Percentiles rank a stretch among this genome's conserved stretches.
phyloP scores from a whole-genome alignment of 1,140 invertebrate species.

The Ceratina calcarata region DNA sequence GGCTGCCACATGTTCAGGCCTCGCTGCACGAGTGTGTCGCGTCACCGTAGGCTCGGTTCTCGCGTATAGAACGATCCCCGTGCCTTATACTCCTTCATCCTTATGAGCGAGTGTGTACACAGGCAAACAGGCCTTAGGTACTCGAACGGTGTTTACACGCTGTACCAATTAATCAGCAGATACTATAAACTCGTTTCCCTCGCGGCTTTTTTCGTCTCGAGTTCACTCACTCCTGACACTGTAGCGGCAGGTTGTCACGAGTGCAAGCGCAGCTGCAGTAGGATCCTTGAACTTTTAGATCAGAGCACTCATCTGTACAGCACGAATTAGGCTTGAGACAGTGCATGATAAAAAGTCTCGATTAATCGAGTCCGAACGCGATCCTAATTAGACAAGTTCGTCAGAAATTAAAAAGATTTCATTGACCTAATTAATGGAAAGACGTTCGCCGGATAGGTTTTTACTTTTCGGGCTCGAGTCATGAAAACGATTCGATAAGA shows the following conservation, averaged over 20 bases:
- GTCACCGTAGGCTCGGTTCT: slow-evolving; percentile 56
- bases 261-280: not conserved
- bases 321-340: not conserved
- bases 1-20: slow-evolving; percentile 78
- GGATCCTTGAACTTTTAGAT: not conserved
- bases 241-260: slow-evolving; percentile 31
- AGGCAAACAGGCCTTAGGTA: slow-evolving; percentile 75
- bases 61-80: slow-evolving; percentile 55
- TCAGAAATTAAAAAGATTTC: not conserved
- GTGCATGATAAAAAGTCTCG: too few relatives aligned
- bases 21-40: slow-evolving; percentile 47
- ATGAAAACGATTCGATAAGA: slow-evolving; percentile 24
- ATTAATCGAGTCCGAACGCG: too few relatives aligned
- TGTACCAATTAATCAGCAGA: slow-evolving; percentile 76
- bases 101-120: slow-evolving; percentile 64
- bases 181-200: slow-evolving; percentile 65
- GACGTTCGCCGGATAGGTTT: not conserved
- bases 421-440: slow-evolving; percentile 55
- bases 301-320: not conserved
- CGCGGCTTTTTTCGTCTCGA: slow-evolving; percentile 54
- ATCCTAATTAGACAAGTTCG: not conserved
- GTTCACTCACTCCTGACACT: slow-evolving; percentile 11
- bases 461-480: slow-evolving; percentile 2
- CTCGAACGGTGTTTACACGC: slow-evolving; percentile 70
- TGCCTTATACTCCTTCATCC: slow-evolving; percentile 58